Evolutionary conservation across 2,888 invertebrate species (phyloP), one percentile per base, ranked within the genome.

Genomic region (Caenorhabditis auriculariae): DNA sequence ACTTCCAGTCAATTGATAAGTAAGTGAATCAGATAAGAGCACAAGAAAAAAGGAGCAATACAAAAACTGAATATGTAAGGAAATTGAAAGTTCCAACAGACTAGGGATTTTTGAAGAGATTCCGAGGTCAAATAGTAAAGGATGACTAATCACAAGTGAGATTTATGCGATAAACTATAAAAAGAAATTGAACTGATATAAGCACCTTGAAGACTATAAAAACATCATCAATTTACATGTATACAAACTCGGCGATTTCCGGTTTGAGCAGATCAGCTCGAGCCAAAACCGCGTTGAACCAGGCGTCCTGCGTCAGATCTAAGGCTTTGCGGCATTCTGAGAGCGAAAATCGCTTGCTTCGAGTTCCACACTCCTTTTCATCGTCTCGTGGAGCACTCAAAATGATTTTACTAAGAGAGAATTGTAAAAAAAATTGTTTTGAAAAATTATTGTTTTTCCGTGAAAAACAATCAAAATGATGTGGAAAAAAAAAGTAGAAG

Each of bases 201-300:
- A 21, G 38, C 38, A 38, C 38, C 17, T 38, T 19, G 38, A 38
- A 38, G 17, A 38, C 17, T 38, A 38, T 17, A 5, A 38, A 38
- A 38, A 17, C 17, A 17, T 19, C 38, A 38, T 17, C 38, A 24
- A 17, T 19, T 32, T 55, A 66, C 60, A 60, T 57, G 51, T 66
- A 69, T 21, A 75, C 60, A 57, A 78, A 78, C 35, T 78, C 74
- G 2, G 75, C 65, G 41, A 78, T 69, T 26, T 73, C 70, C 7
- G 72, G 74, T 35, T 69, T 46, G 6, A 78, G 39, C 5, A 67
- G 47, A 37, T 79, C 76, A 3, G 78, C 76, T 43, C 67, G 50
- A n/a, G 79, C 78, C 29, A 79, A 54, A 28, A 74, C 69, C 3
- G 76, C 73, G 48, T 68, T 60, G 55, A 78, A 79, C 27, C 67